Conservation (phyloP, 2,888 invertebrate genomes). For the Chamaedrilus cognettii region DNA sequence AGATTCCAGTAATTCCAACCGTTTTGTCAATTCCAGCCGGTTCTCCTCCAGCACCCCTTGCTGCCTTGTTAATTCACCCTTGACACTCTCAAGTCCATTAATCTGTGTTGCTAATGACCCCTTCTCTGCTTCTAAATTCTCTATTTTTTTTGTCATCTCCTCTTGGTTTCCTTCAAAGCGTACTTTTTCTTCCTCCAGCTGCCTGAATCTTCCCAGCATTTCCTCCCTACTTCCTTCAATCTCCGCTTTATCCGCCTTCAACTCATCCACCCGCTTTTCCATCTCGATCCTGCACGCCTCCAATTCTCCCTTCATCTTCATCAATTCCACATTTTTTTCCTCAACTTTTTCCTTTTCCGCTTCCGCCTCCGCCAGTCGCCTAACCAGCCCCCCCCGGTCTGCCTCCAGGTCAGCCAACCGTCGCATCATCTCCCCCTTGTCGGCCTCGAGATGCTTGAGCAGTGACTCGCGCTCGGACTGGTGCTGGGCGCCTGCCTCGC, state of each 20-base stretch:
- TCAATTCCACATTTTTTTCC: not conserved
- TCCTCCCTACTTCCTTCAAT: not conserved
- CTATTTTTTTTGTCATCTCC: no score
- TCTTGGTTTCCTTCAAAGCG: no score
- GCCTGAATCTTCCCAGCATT: not conserved
- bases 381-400: not conserved
- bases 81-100: no score
- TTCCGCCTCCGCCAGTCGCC: not conserved
- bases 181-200: no score
- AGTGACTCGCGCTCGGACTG: constrained; percentile 34
- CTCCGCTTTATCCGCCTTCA: not conserved
- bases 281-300: not conserved
- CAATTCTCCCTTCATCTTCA: not conserved
- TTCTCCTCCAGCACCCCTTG: no score
- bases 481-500: constrained; percentile 22
- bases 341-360: not conserved
- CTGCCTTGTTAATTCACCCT: no score
- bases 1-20: no score
- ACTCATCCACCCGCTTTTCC: not conserved
- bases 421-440: constrained; percentile 21
- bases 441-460: constrained; percentile 23
- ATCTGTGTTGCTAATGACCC: no score
- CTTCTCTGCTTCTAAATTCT: no score
- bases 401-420: constrained; percentile 16
- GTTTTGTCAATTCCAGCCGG: no score